A percentile compares a stretch with the other conserved stretches of the same genome.
These are phyloP conservation scores for Reticulitermes speratus DNA, from an alignment of 1,140 invertebrate genomes.

Conservation along the genomic window DNA sequence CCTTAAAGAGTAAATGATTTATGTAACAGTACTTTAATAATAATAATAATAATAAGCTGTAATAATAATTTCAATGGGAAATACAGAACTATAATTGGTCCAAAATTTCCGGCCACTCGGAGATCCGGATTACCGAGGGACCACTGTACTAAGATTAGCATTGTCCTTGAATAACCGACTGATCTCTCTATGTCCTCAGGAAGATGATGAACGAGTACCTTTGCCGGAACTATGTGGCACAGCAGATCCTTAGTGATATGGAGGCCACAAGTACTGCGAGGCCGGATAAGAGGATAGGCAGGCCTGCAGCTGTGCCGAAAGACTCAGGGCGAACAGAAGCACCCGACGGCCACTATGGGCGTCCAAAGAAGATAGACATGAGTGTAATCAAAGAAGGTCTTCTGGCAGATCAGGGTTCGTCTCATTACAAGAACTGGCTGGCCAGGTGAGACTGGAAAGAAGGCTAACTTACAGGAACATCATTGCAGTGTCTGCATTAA, in stretches of 20 bases:
- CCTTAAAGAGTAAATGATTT: too few relatives aligned
- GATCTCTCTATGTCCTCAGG: constrained; percentile 44
- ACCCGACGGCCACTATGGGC: not conserved
- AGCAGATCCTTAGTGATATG: constrained; percentile 65
- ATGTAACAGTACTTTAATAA: too few relatives aligned
- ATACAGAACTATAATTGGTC: too few relatives aligned
- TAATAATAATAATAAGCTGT: too few relatives aligned
- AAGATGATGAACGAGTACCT: constrained; percentile 72
- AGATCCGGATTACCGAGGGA: too few relatives aligned
- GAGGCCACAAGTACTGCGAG: constrained; percentile 34
- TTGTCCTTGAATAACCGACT: too few relatives aligned
- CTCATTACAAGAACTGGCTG: constrained; percentile 67
- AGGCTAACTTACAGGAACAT: not conserved
- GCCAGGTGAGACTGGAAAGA: constrained; percentile 53
- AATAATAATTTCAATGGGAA: too few relatives aligned
- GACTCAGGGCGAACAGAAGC: constrained; percentile 27
- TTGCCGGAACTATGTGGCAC: constrained; percentile 66
- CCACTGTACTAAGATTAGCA: too few relatives aligned
- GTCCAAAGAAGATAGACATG: not conserved
- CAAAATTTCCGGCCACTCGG: too few relatives aligned
- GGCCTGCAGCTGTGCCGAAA: not conserved
- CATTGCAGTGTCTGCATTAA: not conserved
- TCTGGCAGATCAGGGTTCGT: constrained; percentile 63
- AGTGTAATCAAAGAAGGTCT: constrained; percentile 47
- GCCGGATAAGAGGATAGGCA: not conserved